Evolutionary conservation across 1,140 invertebrate genomes (phyloP), one percentile per base, ranked within the genome.

Genomic region (Probaryconus sp.): DNA sequence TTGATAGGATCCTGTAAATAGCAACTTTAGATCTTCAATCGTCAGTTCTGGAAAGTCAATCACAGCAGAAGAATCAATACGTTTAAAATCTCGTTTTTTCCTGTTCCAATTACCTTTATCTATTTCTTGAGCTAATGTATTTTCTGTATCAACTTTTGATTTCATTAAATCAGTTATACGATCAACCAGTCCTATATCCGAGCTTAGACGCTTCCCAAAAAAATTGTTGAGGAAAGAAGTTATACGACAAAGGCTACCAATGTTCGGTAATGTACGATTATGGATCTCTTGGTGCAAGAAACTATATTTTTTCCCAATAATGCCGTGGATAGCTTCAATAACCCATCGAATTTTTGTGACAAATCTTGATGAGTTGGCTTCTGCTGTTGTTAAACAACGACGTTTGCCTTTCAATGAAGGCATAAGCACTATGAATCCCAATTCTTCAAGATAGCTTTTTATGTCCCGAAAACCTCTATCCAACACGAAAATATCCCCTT

Each of bases 261-360:
- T n/a, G 13, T 43, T 56, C 11, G 51, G 51, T 26, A 43, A 43
- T 43, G 33, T 14, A n/a, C 43, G 42, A 16, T 56, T 43, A 45
- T 81, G 79, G 0, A 81, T 5, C 35, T 67, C 55, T 17, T 81
- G 43, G 38, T 81, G 47, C 11, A 81, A 47, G 2, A 82, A 38
- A 2, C 38, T 30, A 58, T 61, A 80, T 24, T 79, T 83, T 60
- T 81, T 58, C 35, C 60, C 63, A 13, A 81, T 18, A 3, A 69
- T 51, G 1, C 82, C 81, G 68, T 85, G 83, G n/a, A 81, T 75
- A 7, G 80, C 68, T 77, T 87, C 81, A 4, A 87, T 79, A 10
- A 67, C 70, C 81, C 81, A 85, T 16, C 80, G 61, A 30, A 83
- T 48, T 78, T 82, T 83, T 3, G 80, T 86, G 0, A 86, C 81